phyloP scores from a whole-genome alignment of 2,113 vertebrate species.

The Rhinoderma darwinii region DNA sequence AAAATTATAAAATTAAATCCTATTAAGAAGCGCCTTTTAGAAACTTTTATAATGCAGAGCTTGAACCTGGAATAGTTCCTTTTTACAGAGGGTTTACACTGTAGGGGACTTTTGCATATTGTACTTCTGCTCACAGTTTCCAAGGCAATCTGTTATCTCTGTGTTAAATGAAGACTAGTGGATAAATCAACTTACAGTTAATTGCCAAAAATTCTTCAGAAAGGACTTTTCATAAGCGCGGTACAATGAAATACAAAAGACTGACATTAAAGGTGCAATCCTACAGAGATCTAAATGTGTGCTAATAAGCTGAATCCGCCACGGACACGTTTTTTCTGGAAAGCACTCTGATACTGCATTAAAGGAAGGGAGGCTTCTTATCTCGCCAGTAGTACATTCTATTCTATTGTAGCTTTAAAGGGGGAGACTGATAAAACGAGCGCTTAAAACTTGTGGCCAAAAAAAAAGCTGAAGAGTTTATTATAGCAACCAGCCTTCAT shows the following conservation, averaged over 20 bases:
- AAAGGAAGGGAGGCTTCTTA: too few relatives aligned
- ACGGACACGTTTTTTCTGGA: too few relatives aligned
- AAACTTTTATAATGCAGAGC: too few relatives aligned
- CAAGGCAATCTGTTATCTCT: not conserved
- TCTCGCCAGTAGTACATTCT: too few relatives aligned
- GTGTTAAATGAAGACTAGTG: not conserved
- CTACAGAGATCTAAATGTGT: not conserved
- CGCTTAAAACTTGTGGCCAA: too few relatives aligned
- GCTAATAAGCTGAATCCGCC: not conserved
- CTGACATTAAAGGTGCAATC: not conserved
- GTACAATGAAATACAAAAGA: not conserved
- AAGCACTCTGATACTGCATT: too few relatives aligned
- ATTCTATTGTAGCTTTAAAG: too few relatives aligned
- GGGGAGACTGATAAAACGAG: too few relatives aligned
- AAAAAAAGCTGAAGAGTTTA: too few relatives aligned
- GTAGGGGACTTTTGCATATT: not conserved
- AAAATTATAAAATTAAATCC: too few relatives aligned
- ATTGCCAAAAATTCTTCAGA: not conserved
- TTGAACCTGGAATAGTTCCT: not conserved
- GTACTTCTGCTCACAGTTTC: not conserved
- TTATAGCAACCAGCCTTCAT: too few relatives aligned
- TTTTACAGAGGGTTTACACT: not conserved
- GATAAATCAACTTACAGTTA: constrained; percentile 6
- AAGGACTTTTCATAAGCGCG: not conserved
- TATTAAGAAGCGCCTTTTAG: too few relatives aligned